Base-by-base conservation (phyloP, 2,797 vertebrate genomes). In the Chelonia mydas region DNA sequence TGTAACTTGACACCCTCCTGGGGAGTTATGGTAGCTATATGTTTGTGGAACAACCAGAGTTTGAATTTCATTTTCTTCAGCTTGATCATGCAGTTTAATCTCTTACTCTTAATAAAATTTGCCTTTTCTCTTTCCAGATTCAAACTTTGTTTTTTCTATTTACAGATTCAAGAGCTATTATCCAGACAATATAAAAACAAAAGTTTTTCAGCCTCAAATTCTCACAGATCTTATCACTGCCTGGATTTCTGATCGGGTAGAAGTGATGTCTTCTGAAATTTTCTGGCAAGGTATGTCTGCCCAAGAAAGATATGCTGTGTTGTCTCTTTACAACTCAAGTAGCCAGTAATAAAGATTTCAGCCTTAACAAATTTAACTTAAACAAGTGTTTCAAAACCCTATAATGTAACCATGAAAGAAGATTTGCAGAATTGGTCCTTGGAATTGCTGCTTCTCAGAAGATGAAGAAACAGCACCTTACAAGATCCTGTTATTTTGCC, bases 401-500 rank as follows among this genome's bases (percentile, higher is more conserved):
- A 25, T 74, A 25, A 68, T 89, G 91, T 76, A 90, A 97, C 37
- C 41, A 87, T 90, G 84, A 92, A 74, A 88, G 95, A 21, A 61
- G 57, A 57, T 21, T 57, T 80, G 72, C 68, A 95, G 84, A 95
- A 21, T 27, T 53, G 27, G 89, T 87, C 27, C 53, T 90, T 87
- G 47, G 92, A 72, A 55, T 31, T 90, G 72, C 0, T 2, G 61
- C 92, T 96, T 95, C 92, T 95, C 86, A 96, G 57, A 95, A 81
- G 54, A 81, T 96, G 80, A 96, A 91, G 94, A 96, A 97, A 96
- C 47, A 77, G 49, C 31, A 92, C 51, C 83, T 96, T 80, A 76
- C 88, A 88, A 81, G 19, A 55, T 89, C 92, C 83, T 86, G 19
- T 59, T 83, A 51, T 37, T 81, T 74, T 90, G 51, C 7, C 31